Evolutionary conservation across 2,113 vertebrate genomes (phyloP).

Genomic region (Brachyistius frenatus): DNA sequence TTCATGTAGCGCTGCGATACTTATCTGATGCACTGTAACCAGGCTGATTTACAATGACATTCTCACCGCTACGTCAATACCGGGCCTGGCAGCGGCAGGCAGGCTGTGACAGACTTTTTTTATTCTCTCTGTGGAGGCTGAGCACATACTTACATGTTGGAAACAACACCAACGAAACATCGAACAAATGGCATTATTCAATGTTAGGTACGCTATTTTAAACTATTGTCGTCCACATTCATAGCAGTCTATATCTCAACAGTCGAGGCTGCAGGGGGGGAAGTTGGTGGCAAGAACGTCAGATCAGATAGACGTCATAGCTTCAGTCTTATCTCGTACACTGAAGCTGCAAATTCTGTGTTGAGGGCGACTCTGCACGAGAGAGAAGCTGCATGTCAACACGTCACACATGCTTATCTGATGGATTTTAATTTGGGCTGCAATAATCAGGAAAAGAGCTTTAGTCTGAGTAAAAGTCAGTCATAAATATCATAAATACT

Average conservation of each 20-base stretch:
- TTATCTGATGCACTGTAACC: slow-evolving; percentile 40
- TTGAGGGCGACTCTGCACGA: not conserved
- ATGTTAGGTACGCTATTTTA: too few relatives aligned
- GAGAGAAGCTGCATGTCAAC: not conserved
- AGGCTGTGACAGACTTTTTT: slow-evolving; percentile 15
- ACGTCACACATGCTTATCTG: not conserved
- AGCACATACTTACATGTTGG: slow-evolving; percentile 2
- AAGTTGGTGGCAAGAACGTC: too few relatives aligned
- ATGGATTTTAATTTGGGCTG: not conserved
- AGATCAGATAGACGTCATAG: too few relatives aligned
- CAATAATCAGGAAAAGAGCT: too few relatives aligned
- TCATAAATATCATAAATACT: too few relatives aligned
- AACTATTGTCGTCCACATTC: too few relatives aligned
- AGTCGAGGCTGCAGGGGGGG: too few relatives aligned
- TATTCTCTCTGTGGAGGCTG: slow-evolving; percentile 11
- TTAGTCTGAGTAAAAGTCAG: too few relatives aligned
- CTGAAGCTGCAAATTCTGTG: not conserved
- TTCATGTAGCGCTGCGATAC: slow-evolving; percentile 9
- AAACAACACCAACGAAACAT: not conserved
- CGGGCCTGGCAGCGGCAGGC: not conserved
- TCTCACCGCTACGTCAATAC: slow-evolving; percentile 29
- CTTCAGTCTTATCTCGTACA: not conserved
- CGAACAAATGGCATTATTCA: not conserved
- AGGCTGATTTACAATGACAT: slow-evolving; percentile 52
- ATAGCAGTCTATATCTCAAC: too few relatives aligned